A percentile compares a stretch with the other conserved stretches of the same genome.
Evolutionary conservation across 2,797 vertebrate genomes (phyloP).

Genomic region (Atherinosoma microstoma): DNA sequence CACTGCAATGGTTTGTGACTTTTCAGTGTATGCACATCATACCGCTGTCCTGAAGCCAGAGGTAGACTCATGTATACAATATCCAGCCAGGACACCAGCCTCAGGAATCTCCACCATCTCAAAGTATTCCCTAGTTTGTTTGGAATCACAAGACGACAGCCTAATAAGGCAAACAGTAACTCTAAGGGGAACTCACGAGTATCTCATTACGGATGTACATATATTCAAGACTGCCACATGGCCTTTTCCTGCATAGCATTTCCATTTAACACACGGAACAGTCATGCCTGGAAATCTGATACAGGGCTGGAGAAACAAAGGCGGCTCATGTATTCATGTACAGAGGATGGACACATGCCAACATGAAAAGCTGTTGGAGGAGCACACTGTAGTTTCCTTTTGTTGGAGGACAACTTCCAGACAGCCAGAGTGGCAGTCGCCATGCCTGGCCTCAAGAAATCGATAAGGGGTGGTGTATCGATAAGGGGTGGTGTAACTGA

Average conservation of each 20-base stretch:
- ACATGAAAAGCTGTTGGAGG: constrained; percentile 62
- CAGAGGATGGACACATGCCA: constrained; percentile 80
- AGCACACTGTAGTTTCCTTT: constrained; percentile 64
- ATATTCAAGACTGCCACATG: constrained; percentile 80
- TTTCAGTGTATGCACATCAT: constrained; percentile 48
- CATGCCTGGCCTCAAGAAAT: constrained; percentile 33
- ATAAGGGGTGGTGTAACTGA: constrained; percentile 30
- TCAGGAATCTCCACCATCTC: constrained; percentile 56
- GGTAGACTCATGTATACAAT: constrained; percentile 50
- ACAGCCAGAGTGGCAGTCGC: constrained; percentile 58
- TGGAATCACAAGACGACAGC: constrained; percentile 75
- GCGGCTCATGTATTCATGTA: constrained; percentile 79
- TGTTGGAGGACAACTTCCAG: constrained; percentile 63
- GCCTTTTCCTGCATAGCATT: constrained; percentile 76
- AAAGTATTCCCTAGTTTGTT: constrained; percentile 64
- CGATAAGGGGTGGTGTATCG: constrained; percentile 22
- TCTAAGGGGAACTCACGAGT: constrained; percentile 76
- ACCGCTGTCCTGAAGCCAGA: constrained; percentile 46
- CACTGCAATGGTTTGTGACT: constrained; percentile 41
- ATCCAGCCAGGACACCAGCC: constrained; percentile 42
- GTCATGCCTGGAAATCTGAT: constrained; percentile 78
- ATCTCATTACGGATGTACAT: constrained; percentile 80
- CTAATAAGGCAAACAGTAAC: constrained; percentile 79
- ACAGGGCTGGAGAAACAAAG: constrained; percentile 76
- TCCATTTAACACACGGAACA: constrained; percentile 75